These are phyloP conservation scores for Sussaba pulchella DNA, from an alignment of 2,888 invertebrate species.

Conservation along the genomic window DNA sequence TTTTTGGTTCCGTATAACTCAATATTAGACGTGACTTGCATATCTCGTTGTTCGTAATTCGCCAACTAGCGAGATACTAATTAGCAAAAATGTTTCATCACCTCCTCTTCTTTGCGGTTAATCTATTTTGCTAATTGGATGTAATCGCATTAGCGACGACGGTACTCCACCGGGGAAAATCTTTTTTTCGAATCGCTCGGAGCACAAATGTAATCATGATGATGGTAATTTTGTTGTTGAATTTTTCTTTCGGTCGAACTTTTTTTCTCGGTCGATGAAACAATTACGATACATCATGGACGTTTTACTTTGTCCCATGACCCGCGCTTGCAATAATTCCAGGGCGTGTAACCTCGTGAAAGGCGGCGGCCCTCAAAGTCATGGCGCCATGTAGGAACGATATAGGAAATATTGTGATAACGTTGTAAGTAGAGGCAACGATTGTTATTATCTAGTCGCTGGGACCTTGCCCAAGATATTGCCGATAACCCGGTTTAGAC, in stretches of 20 bases:
- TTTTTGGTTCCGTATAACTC: too few species aligned
- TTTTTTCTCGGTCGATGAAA: constrained; percentile 11
- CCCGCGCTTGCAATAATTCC: background rate
- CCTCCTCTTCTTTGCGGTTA: background rate
- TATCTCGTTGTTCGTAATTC: background rate
- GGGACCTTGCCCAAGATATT: background rate
- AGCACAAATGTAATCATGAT: too few species aligned
- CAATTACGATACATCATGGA: constrained; percentile 12
- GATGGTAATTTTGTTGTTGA: background rate
- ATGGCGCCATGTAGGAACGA: too few species aligned
- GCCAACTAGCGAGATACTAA: constrained; percentile 31
- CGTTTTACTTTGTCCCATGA: constrained; percentile 13
- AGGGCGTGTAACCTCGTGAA: background rate
- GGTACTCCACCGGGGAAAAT: background rate
- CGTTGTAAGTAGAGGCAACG: too few species aligned
- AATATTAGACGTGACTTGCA: constrained; percentile 3
- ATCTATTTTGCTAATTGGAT: constrained; percentile 16
- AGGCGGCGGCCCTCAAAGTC: background rate
- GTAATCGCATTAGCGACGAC: constrained; percentile 34
- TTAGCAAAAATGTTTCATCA: background rate
- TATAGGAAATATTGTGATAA: background rate
- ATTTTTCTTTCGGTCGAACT: background rate
- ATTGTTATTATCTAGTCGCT: background rate
- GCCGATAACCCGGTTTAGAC: too few species aligned
- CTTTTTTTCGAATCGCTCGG: background rate